These are phyloP conservation scores for Plagodis pulveraria DNA, from an alignment of 2,888 invertebrate species.

Conservation along the genomic window DNA sequence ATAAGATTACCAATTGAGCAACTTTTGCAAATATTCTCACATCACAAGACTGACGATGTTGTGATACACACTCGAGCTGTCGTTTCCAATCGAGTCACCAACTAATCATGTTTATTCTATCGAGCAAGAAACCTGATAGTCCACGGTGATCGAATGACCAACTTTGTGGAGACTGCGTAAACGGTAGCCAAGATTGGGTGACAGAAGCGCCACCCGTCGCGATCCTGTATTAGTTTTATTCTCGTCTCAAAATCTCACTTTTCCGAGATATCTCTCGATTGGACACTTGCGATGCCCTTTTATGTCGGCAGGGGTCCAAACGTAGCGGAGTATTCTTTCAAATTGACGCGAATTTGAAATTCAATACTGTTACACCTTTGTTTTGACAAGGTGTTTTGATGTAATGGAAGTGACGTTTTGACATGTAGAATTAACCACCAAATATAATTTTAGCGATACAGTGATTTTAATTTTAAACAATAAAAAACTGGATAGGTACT, in stretches of 20 bases:
- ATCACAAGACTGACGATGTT: constrained; percentile 13
- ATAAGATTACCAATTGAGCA: background rate
- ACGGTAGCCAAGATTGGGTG: constrained; percentile 77
- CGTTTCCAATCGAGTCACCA: constrained; percentile 46
- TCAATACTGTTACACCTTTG: constrained; percentile 35
- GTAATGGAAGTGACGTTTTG: constrained; percentile 5
- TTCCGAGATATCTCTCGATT: constrained; percentile 40
- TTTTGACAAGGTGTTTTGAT: constrained; percentile 14
- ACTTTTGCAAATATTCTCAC: background rate
- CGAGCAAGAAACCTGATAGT: constrained; percentile 68
- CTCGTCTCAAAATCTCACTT: constrained; percentile 43
- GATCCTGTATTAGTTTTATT: constrained; percentile 48
- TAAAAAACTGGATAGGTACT: no score
- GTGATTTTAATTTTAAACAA: no score
- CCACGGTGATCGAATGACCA: constrained; percentile 50
- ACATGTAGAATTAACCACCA: background rate
- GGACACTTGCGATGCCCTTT: constrained; percentile 39
- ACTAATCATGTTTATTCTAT: constrained; percentile 63
- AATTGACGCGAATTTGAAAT: constrained; percentile 38
- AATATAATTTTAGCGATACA: no score
- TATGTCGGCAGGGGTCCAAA: constrained; percentile 44
- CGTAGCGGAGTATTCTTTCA: constrained; percentile 35
- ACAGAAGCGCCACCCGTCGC: constrained; percentile 69
- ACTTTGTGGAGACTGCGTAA: constrained; percentile 57
- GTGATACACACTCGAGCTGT: constrained; percentile 40